Evolutionary conservation across 1,140 invertebrate species (phyloP), one percentile per base, ranked within the genome.

Genomic region (Cepaea nemoralis): DNA sequence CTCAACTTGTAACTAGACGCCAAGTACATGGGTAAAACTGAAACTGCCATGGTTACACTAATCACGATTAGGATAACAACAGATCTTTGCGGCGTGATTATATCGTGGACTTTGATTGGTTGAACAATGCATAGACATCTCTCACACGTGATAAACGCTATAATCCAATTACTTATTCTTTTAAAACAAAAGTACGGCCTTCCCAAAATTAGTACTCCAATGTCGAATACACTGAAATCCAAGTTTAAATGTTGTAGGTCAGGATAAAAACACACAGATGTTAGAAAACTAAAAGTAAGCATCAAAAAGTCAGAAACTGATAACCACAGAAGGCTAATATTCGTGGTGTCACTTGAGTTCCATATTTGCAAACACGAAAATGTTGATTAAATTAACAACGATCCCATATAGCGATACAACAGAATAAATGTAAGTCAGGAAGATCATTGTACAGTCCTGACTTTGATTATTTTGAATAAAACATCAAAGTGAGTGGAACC

Each of bases 161-260:
- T 66, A 33, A 66, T 66, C 63, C 63, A 66, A n/a, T 66, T 66
- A 33, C 63, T 66, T 14, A 66, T 33, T 66, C 24, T 12, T 33
- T 33, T 66, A 33, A 66, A 66, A 66, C 31, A 66, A 8, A 66
- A 66, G 24, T 12, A 33, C 12, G 63, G 63, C 63, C 8, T 14
- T 10, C 24, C 8, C 27, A n/a, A 24, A 27, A n/a, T n/a, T n/a
- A n/a, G n/a, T n/a, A n/a, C n/a, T n/a, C n/a, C n/a, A n/a, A n/a
- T n/a, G n/a, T n/a, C n/a, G n/a, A n/a, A n/a, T n/a, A n/a, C n/a
- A n/a, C n/a, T n/a, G n/a, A 8, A 27, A 27, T 27, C 8, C 8
- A 66, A 27, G 10, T 66, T 66, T 6, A 66, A 8, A 12, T n/a
- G 10, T 71, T 42, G 19, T 71, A 14, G 35, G 40, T 5, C 37